Evolutionary conservation across 2,113 vertebrate species (phyloP).

Genomic region (Corythornis madagascariensis): DNA sequence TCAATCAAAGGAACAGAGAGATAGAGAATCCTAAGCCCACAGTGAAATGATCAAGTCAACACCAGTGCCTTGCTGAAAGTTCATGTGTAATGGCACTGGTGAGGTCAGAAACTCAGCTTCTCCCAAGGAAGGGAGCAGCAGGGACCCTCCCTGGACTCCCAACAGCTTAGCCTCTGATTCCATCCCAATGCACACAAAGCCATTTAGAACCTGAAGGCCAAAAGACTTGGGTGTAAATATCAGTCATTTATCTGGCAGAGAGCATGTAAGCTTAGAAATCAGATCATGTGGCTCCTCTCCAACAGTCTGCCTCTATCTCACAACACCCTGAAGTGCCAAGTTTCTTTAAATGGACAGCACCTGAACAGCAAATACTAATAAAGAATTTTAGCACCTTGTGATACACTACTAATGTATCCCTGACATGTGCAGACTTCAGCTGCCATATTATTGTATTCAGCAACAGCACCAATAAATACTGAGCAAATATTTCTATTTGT

Average conservation of each 20-base stretch:
- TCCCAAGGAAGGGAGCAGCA: background rate
- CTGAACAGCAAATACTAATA: background rate
- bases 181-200: background rate
- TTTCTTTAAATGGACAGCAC: background rate
- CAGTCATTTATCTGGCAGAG: background rate
- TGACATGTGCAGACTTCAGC: background rate
- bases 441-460: background rate
- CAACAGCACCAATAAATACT: background rate
- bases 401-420: background rate
- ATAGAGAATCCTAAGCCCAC: background rate
- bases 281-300: background rate
- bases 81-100: background rate
- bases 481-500: background rate
- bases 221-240: background rate
- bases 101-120: background rate
- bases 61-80: background rate
- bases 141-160: background rate
- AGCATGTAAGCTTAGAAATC: slow-evolving; percentile 5
- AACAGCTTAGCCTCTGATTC: background rate
- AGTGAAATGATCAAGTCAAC: background rate
- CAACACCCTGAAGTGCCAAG: background rate
- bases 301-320: background rate
- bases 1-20: background rate
- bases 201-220: background rate
- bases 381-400: background rate